Conservation (phyloP, 2,113 vertebrate genomes). For the Zapornia atra region DNA sequence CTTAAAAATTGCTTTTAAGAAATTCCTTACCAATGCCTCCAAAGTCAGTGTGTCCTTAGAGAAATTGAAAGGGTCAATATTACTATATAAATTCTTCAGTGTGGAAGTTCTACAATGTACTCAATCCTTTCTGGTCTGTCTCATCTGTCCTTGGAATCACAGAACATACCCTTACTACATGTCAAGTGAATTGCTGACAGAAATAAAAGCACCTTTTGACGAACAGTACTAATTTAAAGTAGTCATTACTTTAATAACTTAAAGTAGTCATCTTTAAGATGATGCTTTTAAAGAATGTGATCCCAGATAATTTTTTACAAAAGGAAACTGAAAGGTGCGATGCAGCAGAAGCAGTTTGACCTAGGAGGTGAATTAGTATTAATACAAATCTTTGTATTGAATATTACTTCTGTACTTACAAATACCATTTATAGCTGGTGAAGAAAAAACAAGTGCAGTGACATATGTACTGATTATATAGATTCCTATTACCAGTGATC, state of each 20-base stretch:
- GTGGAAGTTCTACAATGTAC: not conserved
- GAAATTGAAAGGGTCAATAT: not conserved
- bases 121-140: not conserved
- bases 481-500: not conserved
- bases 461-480: not conserved
- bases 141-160: not conserved
- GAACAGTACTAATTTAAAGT: constrained; percentile 51
- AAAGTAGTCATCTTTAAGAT: constrained; percentile 60
- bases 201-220: constrained; percentile 66
- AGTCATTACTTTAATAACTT: constrained; percentile 33
- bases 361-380: not conserved
- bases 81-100: not conserved
- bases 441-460: not conserved
- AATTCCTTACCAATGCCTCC: not conserved
- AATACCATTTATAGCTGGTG: not conserved
- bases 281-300: constrained; percentile 69
- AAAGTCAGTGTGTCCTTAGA: not conserved
- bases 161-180: not conserved
- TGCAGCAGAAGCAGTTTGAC: not conserved
- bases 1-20: not conserved
- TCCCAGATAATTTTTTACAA: constrained; percentile 72
- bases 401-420: not conserved
- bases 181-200: constrained; percentile 18
- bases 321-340: constrained; percentile 79
- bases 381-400: not conserved